Percentiles rank a stretch among this genome's conserved stretches.
phyloP scores from a whole-genome alignment of 2,888 invertebrate species.

The Xylota sylvarum region DNA sequence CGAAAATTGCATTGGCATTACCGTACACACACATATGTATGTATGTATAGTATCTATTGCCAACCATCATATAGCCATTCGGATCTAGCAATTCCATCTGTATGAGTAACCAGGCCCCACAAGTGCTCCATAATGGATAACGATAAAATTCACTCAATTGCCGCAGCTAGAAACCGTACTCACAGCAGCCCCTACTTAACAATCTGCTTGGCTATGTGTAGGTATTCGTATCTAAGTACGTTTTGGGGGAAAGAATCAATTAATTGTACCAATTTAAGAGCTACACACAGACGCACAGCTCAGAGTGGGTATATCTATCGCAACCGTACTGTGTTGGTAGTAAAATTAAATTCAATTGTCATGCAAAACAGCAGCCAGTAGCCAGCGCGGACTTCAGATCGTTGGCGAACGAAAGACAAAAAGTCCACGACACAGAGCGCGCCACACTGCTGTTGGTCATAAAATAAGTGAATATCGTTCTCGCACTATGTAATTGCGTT shows the following conservation, averaged over 20 bases:
- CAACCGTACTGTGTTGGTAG: slow-evolving; percentile 45
- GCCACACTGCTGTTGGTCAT: slow-evolving; percentile 12
- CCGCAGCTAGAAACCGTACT: background rate
- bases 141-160: slow-evolving; percentile 16
- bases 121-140: background rate
- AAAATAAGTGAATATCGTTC: slow-evolving; percentile 42
- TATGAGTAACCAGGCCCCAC: background rate
- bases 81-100: background rate
- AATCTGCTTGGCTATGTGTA: slow-evolving; percentile 5
- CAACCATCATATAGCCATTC: background rate
- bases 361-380: slow-evolving; percentile 22
- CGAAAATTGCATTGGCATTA: background rate
- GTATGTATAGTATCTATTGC: slow-evolving; percentile 8
- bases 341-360: slow-evolving; percentile 64
- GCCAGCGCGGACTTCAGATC: slow-evolving; percentile 8
- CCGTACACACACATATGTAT: background rate
- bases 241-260: slow-evolving; percentile 47
- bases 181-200: slow-evolving; percentile 21
- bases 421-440: slow-evolving; percentile 6
- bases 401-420: background rate
- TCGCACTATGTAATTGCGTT: slow-evolving; percentile 36
- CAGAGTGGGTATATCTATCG: slow-evolving; percentile 2
- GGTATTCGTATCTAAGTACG: background rate
- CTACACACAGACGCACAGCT: slow-evolving; percentile 20
- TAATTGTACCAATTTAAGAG: slow-evolving; percentile 59